Percentiles rank a stretch among this genome's conserved stretches.
These are phyloP conservation scores for Trematomus loennbergii DNA, from an alignment of 2,113 vertebrate species.

Conservation along the genomic window DNA sequence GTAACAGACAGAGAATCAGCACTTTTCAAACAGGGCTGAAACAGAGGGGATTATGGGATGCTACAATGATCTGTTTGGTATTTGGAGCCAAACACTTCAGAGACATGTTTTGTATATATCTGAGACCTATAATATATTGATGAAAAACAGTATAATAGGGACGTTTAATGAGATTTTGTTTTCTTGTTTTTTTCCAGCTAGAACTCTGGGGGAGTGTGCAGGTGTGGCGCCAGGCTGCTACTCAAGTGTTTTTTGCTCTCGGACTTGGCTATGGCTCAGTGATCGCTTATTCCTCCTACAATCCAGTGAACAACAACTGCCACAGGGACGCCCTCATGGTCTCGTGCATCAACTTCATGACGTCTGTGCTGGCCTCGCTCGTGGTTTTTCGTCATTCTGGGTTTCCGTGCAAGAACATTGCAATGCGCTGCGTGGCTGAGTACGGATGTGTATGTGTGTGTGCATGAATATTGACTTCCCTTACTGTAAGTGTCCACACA, in stretches of 20 bases:
- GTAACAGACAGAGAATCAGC: too few species aligned
- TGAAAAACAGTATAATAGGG: too few species aligned
- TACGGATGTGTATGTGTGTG: conserved; percentile 75
- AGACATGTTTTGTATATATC: too few species aligned
- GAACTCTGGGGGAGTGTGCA: conserved; percentile 94
- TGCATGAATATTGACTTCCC: conserved; percentile 6
- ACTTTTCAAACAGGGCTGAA: too few species aligned
- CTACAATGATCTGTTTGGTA: too few species aligned
- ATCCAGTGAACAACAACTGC: conserved; percentile 98
- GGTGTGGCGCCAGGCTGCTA: conserved; percentile 97
- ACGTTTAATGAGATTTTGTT: neutral
- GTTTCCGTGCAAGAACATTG: conserved; percentile 98
- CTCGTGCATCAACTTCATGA: conserved; percentile 98
- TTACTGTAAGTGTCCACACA: neutral
- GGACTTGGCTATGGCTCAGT: conserved; percentile 97
- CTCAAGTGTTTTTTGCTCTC: conserved; percentile 97
- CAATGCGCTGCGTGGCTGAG: conserved; percentile 91
- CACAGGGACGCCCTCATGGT: conserved; percentile 95
- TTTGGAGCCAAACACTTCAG: too few species aligned
- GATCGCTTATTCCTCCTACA: conserved; percentile 99
- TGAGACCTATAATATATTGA: too few species aligned
- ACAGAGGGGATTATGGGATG: too few species aligned
- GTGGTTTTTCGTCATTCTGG: conserved; percentile 96
- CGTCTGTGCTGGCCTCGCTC: conserved; percentile 93
- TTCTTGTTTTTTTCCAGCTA: conserved; percentile 79